Evolutionary conservation across 1,140 invertebrate species (phyloP).

Genomic region (Hyles vespertilio): DNA sequence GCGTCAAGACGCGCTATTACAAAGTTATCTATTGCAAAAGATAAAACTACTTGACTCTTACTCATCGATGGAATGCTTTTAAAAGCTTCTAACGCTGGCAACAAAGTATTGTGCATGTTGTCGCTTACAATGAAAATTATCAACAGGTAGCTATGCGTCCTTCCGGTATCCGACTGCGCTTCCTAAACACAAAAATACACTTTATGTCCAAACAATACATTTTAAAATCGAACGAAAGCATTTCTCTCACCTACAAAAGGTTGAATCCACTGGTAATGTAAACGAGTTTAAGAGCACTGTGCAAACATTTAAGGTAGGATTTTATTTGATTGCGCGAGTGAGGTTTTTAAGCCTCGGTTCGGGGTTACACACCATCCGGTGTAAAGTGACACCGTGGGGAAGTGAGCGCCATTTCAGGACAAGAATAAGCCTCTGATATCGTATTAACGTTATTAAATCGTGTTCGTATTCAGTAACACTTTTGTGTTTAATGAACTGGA

Average conservation of each 20-base stretch:
- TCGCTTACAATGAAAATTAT: constrained; percentile 63
- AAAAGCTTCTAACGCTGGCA: constrained; percentile 35
- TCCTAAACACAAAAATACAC: constrained; percentile 9
- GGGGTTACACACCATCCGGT: constrained; percentile 65
- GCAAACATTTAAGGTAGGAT: constrained; percentile 15
- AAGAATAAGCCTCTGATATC: constrained; percentile 38
- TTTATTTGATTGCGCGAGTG: constrained; percentile 11
- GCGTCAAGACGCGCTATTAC: constrained; percentile 1
- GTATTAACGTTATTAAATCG: constrained; percentile 35
- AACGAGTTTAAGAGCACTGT: constrained; percentile 14
- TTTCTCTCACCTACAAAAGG: constrained; percentile 14
- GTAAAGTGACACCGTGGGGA: constrained; percentile 68
- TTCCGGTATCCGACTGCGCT: constrained; percentile 53
- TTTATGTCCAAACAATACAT: constrained; percentile 2
- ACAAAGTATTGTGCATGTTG: constrained; percentile 51
- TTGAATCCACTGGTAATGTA: constrained; percentile 11
- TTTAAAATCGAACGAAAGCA: background rate
- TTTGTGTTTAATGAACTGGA: background rate
- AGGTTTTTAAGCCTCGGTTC: constrained; percentile 39
- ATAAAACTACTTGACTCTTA: constrained; percentile 25
- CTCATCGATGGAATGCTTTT: constrained; percentile 54
- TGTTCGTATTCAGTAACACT: constrained; percentile 22
- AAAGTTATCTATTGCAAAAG: constrained; percentile 12
- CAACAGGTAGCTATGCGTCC: constrained; percentile 70
- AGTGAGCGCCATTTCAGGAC: constrained; percentile 45